These are phyloP conservation scores for Noctua janthina DNA, from an alignment of 2,888 invertebrate genomes.

Conservation along the genomic window DNA sequence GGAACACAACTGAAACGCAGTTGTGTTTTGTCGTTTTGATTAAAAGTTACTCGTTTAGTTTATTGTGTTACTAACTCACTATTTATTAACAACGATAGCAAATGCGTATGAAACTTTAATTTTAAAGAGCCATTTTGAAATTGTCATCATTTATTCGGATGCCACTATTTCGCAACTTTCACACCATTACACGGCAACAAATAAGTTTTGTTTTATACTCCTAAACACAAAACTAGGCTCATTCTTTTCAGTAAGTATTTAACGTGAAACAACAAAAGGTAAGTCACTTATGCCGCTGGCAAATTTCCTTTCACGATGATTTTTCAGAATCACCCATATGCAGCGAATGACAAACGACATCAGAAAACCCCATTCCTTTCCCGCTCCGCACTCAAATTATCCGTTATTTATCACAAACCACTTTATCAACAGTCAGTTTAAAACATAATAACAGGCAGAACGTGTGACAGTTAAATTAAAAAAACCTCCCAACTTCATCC, in stretches of 20 bases:
- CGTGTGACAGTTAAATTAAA: slow-evolving; percentile 63
- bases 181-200: slow-evolving; percentile 13
- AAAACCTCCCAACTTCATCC: slow-evolving; percentile 41
- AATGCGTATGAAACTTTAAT: slow-evolving; percentile 4
- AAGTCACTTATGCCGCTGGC: neutral
- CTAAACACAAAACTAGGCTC: neutral
- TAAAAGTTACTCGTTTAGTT: neutral
- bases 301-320: neutral
- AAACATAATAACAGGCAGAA: slow-evolving; percentile 48
- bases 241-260: neutral
- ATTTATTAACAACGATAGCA: slow-evolving; percentile 8
- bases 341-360: slow-evolving; percentile 36
- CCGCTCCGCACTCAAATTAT: slow-evolving; percentile 25
- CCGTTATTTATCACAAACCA: slow-evolving; percentile 46
- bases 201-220: slow-evolving; percentile 5
- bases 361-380: slow-evolving; percentile 22
- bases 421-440: slow-evolving; percentile 57
- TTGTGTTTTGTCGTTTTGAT: too few relatives aligned
- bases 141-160: neutral
- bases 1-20: too few relatives aligned
- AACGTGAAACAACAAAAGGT: neutral
- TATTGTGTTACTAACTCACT: neutral
- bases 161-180: neutral
- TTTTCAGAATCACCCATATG: neutral
- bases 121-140: slow-evolving; percentile 21